Evolutionary conservation across 2,888 invertebrate species (phyloP).

Genomic region (Dysmachus trigonus): DNA sequence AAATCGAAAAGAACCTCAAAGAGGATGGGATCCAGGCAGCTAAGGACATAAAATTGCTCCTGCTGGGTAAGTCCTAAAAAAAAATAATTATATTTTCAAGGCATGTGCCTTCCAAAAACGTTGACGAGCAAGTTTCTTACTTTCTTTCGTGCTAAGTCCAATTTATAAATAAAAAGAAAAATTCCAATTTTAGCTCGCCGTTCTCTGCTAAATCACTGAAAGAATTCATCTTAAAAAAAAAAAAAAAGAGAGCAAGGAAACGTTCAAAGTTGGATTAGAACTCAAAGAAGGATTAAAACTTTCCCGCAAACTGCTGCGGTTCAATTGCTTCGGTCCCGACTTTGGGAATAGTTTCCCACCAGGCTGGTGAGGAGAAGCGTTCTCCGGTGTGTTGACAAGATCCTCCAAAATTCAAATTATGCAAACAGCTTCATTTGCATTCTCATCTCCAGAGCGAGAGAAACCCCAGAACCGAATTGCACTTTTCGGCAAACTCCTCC

Average conservation of each 20-base stretch:
- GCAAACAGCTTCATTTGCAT: not conserved
- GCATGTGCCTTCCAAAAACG: not conserved
- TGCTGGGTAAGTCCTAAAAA: slow-evolving; percentile 80
- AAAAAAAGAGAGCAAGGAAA: not conserved
- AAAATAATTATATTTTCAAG: not conserved
- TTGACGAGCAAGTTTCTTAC: not conserved
- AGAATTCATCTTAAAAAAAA: not conserved
- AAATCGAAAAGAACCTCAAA: slow-evolving; percentile 97
- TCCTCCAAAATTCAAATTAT: not conserved
- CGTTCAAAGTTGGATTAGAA: not conserved
- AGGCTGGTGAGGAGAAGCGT: not conserved
- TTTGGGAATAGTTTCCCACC: not conserved
- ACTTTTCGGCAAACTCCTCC: not conserved
- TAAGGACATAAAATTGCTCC: slow-evolving; percentile 97
- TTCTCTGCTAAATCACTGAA: not conserved
- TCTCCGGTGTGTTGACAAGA: not conserved
- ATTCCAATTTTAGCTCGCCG: not conserved
- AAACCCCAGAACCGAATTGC: not conserved
- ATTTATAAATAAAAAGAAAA: not conserved
- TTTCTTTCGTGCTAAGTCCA: not conserved
- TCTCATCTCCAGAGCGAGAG: not conserved
- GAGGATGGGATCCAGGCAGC: slow-evolving; percentile 98
- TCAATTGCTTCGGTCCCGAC: not conserved
- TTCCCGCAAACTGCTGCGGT: not conserved
- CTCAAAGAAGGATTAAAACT: not conserved